phyloP scores from a whole-genome alignment of 2,888 invertebrate species.

The Yponomeuta cagnagella region DNA sequence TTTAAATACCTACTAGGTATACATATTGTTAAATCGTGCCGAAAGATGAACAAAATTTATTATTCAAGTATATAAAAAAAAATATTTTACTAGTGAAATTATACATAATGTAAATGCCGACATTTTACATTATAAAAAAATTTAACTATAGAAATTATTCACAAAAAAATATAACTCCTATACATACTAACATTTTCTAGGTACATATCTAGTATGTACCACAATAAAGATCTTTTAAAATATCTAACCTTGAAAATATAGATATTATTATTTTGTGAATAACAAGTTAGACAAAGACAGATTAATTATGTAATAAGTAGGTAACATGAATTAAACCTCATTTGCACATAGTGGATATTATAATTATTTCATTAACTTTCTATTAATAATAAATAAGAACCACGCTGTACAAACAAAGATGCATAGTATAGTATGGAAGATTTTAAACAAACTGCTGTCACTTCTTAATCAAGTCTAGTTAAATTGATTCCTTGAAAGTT shows the following conservation, averaged over 20 bases:
- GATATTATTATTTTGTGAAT: background rate
- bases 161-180: background rate
- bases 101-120: background rate
- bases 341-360: background rate
- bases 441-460: background rate
- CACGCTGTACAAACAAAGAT: background rate
- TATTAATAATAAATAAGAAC: background rate
- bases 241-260: background rate
- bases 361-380: background rate
- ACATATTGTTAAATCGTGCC: conserved; percentile 21
- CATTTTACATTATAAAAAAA: background rate
- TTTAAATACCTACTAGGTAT: conserved; percentile 25
- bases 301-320: background rate
- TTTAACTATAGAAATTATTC: background rate
- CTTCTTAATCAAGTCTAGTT: background rate
- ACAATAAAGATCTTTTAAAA: background rate
- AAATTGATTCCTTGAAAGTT: background rate
- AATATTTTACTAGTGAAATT: background rate
- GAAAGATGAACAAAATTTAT: conserved; percentile 46
- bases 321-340: background rate
- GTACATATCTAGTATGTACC: background rate
- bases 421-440: background rate
- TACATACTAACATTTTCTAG: background rate
- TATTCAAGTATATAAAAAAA: background rate
- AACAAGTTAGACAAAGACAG: conserved; percentile 1